These are phyloP conservation scores for Dendrolimus houi DNA, from an alignment of 2,888 invertebrate genomes.

Conservation along the genomic window DNA sequence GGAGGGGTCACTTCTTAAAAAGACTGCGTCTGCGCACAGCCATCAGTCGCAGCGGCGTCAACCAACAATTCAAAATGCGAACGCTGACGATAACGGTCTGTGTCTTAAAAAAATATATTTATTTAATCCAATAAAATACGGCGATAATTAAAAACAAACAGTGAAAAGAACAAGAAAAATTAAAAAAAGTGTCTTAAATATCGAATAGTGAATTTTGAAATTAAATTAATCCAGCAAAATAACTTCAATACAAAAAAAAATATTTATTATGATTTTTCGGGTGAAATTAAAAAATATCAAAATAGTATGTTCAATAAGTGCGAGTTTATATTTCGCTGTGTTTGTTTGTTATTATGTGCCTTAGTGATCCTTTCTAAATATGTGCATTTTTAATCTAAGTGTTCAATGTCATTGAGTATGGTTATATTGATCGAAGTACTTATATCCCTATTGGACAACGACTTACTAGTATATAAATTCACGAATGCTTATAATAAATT, in stretches of 20 bases:
- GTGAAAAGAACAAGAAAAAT: no score
- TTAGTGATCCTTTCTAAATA: conserved; percentile 6
- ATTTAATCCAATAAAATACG: no score
- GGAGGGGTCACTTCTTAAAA: conserved; percentile 56
- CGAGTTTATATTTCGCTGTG: not conserved
- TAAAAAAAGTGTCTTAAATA: no score
- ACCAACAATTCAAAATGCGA: conserved; percentile 53
- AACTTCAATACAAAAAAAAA: no score
- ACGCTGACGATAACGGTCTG: conserved; percentile 61
- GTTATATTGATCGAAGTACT: no score
- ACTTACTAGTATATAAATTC: no score
- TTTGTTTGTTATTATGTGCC: not conserved
- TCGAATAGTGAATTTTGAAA: no score
- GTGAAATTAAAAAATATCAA: not conserved
- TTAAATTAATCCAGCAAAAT: no score
- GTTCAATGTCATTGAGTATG: not conserved
- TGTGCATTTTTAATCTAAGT: conserved; percentile 5
- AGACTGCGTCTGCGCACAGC: conserved; percentile 24
- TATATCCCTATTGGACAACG: no score
- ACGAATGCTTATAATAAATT: no score
- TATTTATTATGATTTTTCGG: no score
- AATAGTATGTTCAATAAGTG: not conserved
- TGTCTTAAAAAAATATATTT: conserved; percentile 8
- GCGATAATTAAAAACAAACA: no score
- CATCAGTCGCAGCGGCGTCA: conserved; percentile 51